These are phyloP conservation scores for Thoracochromis brauschi DNA, from an alignment of 2,113 vertebrate species.

Conservation along the genomic window DNA sequence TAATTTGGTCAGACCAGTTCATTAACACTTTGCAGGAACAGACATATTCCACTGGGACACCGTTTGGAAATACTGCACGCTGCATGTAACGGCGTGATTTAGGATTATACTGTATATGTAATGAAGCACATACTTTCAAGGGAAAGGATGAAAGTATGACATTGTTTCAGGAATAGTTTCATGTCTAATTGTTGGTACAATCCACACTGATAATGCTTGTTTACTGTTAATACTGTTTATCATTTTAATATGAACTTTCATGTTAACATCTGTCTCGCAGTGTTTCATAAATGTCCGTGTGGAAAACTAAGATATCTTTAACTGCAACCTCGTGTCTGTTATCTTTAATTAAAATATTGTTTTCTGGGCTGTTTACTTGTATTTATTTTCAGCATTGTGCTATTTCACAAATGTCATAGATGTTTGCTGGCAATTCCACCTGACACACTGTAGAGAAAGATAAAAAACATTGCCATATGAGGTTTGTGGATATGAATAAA, in stretches of 20 bases:
- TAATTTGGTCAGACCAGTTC: background rate
- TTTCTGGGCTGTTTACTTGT: background rate
- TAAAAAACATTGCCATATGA: background rate
- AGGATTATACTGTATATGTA: background rate
- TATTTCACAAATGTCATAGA: background rate
- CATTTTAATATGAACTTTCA: background rate
- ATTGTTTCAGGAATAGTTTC: background rate
- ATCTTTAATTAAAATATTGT: background rate
- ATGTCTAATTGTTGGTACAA: background rate
- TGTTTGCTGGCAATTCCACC: background rate
- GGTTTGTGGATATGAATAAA: background rate
- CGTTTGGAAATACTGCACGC: background rate
- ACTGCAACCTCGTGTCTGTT: background rate
- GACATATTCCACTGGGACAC: background rate
- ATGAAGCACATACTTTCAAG: background rate
- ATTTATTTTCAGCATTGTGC: background rate
- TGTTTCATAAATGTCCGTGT: background rate
- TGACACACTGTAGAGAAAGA: background rate
- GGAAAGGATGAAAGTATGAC: background rate
- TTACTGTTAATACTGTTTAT: background rate
- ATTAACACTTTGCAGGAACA: background rate
- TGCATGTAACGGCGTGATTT: background rate
- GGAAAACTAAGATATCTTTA: background rate
- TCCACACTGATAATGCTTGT: background rate
- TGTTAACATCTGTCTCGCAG: background rate